Evolutionary conservation across 2,113 vertebrate species (phyloP).

Genomic region (Ctenodactylus gundi): DNA sequence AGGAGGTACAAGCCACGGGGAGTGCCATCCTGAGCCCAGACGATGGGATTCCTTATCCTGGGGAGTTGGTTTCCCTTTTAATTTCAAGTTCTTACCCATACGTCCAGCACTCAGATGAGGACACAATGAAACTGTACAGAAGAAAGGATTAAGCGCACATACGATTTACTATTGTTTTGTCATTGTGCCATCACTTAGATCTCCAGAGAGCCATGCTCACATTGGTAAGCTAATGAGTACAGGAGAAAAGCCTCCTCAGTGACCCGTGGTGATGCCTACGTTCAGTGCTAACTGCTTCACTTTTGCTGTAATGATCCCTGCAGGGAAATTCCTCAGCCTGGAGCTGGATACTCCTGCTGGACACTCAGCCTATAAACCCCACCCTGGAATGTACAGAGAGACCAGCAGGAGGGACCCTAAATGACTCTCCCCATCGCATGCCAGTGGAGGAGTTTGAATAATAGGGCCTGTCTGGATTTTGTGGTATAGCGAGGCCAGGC

Average conservation of each 20-base stretch:
- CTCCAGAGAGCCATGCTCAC: conserved; percentile 17
- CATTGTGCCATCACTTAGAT: conserved; percentile 24
- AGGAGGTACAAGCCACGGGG: not conserved
- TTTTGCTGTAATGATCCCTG: not conserved
- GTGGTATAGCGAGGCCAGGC: conserved; percentile 14
- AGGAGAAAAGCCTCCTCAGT: not conserved
- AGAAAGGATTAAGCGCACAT: not conserved
- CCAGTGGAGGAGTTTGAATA: not conserved
- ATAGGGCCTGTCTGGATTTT: conserved; percentile 43
- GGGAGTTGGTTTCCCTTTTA: not conserved
- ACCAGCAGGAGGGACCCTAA: not conserved
- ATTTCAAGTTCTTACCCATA: not conserved
- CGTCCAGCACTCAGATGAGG: not conserved
- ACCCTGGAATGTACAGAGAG: conserved; percentile 41
- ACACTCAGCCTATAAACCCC: conserved; percentile 17
- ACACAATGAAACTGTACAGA: not conserved
- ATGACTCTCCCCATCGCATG: not conserved
- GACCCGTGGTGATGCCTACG: not conserved
- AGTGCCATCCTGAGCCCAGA: not conserved
- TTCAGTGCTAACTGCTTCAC: conserved; percentile 7
- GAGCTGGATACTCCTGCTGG: not conserved
- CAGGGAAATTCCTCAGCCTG: conserved; percentile 38
- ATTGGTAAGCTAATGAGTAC: conserved; percentile 54
- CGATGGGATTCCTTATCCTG: not conserved
- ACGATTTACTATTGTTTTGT: conserved; percentile 53